phyloP scores from a whole-genome alignment of 2,797 vertebrate species.

The Spinus pinus region DNA sequence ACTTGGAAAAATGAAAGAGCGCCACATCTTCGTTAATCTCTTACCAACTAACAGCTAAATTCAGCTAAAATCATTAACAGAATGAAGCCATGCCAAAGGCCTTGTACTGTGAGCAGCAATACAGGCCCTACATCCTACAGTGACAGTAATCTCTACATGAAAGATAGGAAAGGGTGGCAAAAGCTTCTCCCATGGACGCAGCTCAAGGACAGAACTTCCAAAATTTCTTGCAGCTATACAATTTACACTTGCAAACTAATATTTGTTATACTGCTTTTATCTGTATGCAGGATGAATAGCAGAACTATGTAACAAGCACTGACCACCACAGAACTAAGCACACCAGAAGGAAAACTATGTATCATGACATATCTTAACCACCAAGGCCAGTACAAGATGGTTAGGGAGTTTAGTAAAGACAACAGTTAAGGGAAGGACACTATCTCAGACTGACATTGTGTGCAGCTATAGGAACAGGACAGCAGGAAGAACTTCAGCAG shows the following conservation, averaged over 20 bases:
- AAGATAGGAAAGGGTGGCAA: background rate
- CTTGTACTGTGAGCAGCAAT: background rate
- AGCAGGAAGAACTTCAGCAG: background rate
- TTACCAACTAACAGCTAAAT: background rate
- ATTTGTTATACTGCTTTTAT: background rate
- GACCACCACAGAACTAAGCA: background rate
- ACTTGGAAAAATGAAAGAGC: background rate
- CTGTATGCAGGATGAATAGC: accelerated
- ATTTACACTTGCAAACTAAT: background rate
- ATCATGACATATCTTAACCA: background rate
- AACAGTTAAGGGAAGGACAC: background rate
- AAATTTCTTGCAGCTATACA: background rate
- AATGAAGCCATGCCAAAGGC: background rate
- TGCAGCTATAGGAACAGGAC: background rate
- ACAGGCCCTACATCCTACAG: background rate
- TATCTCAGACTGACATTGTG: background rate
- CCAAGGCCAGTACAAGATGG: background rate
- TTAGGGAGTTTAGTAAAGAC: background rate
- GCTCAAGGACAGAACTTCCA: background rate
- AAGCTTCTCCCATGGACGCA: background rate
- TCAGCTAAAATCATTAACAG: background rate
- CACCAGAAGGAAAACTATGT: accelerated
- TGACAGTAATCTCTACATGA: background rate
- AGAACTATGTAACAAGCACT: background rate
- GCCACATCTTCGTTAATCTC: background rate